Evolutionary conservation across 2,888 invertebrate species (phyloP), one percentile per base, ranked within the genome.

Genomic region (Hoplodrina blanda): DNA sequence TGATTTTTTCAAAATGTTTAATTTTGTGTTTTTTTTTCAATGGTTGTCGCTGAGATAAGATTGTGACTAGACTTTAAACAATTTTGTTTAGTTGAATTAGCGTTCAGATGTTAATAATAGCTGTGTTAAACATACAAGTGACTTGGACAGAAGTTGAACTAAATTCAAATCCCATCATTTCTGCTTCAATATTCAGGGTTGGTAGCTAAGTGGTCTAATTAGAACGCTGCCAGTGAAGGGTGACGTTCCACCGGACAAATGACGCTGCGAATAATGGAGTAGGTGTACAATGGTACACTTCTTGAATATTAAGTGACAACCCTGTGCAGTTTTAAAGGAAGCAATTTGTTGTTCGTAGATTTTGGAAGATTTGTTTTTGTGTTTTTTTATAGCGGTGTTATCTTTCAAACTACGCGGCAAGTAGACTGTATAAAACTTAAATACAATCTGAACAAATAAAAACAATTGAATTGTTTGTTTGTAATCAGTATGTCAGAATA

Each of bases 241-340:
- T 83, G 85, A 84, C 81, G 81, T 80, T 80, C 75, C 57, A 70
- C 73, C 70, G 84, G 87, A 90, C 89, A 88, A 91, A 91, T 91
- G 89, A 88, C 83, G 80, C 83, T 86, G 76, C 81, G 70, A 78
- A 86, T 86, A 88, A 88, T 88, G 80, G 83, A 78, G 66, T 76
- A 63, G 73, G 66, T 75, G 73, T 55, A 68, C 68, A 53, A 50
- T 65, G 25, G 67, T 13, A 65, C 76, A 56, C 57, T 67, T 80
- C 82, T 83, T 83, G 84, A 76, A 82, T 82, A 66, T 64, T 77
- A 81, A 82, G 65, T 61, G 66, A 59, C 80, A 79, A 0, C 59
- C 44, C 80, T 78, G 60, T 41, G 54, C 57, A 64, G 70, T 79
- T 79, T 70, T 67, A 52, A 62, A 30, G 41, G 10, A 59, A 57